Evolutionary conservation across 2,797 vertebrate genomes (phyloP).

Genomic region (Periophthalmus magnuspinnatus): DNA sequence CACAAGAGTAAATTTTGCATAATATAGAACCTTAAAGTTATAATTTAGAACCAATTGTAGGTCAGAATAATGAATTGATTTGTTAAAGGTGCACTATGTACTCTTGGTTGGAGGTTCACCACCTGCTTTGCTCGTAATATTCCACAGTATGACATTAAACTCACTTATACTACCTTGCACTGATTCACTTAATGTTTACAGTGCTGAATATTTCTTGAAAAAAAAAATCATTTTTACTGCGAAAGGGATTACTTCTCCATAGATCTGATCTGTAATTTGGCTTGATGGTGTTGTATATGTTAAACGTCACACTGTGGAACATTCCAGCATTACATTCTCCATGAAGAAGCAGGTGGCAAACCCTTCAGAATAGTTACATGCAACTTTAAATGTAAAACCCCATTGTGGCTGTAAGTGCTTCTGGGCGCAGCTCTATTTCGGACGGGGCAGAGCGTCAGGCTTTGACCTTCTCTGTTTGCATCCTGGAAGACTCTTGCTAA

Average conservation of each 20-base stretch:
- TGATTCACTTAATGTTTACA: no score
- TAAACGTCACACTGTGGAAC: not conserved
- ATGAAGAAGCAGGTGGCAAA: not conserved
- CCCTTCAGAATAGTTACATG: not conserved
- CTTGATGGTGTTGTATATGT: no score
- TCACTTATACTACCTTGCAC: no score
- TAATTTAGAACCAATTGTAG: not conserved
- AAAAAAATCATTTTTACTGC: no score
- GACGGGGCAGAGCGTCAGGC: slow-evolving; percentile 30
- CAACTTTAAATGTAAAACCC: not conserved
- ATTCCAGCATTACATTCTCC: not conserved
- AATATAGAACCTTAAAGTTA: not conserved
- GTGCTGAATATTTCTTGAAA: no score
- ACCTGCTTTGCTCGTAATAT: not conserved
- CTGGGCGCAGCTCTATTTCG: slow-evolving; percentile 27
- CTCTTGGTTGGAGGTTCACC: not conserved
- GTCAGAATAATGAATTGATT: not conserved
- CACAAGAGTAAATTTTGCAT: no score
- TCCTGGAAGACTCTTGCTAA: slow-evolving; percentile 57
- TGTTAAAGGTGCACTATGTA: not conserved
- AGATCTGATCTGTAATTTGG: no score
- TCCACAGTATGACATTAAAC: no score
- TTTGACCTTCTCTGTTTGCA: slow-evolving; percentile 69
- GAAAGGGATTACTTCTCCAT: no score
- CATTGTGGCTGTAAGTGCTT: slow-evolving; percentile 4